These are phyloP conservation scores for Cyanistes caeruleus DNA, from an alignment of 2,113 vertebrate species.

Conservation along the genomic window DNA sequence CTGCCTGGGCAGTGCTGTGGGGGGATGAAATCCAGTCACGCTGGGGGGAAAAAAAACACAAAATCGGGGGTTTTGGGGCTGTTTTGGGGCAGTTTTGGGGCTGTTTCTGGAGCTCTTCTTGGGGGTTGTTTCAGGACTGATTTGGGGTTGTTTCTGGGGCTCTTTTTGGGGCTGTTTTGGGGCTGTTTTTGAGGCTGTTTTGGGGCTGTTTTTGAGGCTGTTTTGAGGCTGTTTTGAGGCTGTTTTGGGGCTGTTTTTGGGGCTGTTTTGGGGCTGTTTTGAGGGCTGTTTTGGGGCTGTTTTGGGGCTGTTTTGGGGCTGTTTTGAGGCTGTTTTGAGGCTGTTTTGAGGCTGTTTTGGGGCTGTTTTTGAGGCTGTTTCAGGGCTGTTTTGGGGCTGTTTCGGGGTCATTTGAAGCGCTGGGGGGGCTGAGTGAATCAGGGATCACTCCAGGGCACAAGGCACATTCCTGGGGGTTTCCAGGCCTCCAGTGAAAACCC, in stretches of 20 bases:
- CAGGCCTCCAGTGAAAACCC: constrained; percentile 67
- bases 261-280: background rate
- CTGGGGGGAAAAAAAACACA: background rate
- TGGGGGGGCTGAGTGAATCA: background rate
- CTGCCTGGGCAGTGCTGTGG: constrained; percentile 1
- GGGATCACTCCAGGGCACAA: constrained; percentile 22
- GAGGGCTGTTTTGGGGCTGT: background rate
- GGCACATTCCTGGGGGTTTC: constrained; percentile 68
- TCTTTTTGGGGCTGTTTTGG: background rate
- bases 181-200: background rate
- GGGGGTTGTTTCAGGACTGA: no score
- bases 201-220: background rate
- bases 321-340: background rate
- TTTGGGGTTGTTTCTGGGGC: background rate
- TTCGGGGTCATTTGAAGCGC: background rate
- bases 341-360: background rate
- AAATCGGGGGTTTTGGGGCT: background rate
- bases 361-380: background rate
- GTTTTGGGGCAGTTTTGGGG: background rate
- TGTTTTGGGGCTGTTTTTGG: background rate
- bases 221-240: background rate
- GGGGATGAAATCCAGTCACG: constrained; percentile 35
- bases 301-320: background rate
- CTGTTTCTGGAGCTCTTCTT: background rate
- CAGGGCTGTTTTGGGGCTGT: background rate